Percentiles rank a stretch among this genome's conserved stretches.
Evolutionary conservation across 2,888 invertebrate species (phyloP).

Genomic region (Ferrisia virgata): DNA sequence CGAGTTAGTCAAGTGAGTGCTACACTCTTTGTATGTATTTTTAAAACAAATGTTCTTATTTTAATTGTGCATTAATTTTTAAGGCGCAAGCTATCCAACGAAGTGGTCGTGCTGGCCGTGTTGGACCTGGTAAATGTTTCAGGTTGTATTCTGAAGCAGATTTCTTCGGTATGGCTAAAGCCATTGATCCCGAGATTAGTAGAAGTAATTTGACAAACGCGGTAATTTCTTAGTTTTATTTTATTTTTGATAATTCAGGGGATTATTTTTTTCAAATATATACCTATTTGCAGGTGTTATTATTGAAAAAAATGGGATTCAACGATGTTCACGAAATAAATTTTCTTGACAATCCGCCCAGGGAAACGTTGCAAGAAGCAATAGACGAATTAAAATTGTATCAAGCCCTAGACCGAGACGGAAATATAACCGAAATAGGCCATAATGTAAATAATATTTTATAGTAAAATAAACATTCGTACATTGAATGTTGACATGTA

Average conservation of each 20-base stretch:
- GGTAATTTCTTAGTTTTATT: not conserved
- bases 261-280: not conserved
- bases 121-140: slow-evolving; percentile 38
- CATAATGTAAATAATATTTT: not conserved
- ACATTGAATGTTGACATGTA: not conserved
- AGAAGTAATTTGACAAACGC: slow-evolving; percentile 31
- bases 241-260: too few relatives aligned
- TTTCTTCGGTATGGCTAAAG: not conserved
- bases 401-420: not conserved
- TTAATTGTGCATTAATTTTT: not conserved
- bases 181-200: slow-evolving; percentile 12
- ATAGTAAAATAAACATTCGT: too few relatives aligned
- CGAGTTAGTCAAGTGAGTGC: not conserved
- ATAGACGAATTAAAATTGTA: not conserved
- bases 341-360: slow-evolving; percentile 38
- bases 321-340: not conserved
- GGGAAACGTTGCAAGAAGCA: not conserved
- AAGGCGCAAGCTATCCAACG: slow-evolving; percentile 41
- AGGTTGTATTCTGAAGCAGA: slow-evolving; percentile 3
- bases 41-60: not conserved
- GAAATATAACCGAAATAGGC: slow-evolving; percentile 27
- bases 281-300: not conserved
- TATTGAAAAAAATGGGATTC: slow-evolving; percentile 38
- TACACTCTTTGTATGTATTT: not conserved
- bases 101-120: slow-evolving; percentile 36